Evolutionary conservation across 2,113 vertebrate species (phyloP).

Genomic region (Nannobrachium achirus): DNA sequence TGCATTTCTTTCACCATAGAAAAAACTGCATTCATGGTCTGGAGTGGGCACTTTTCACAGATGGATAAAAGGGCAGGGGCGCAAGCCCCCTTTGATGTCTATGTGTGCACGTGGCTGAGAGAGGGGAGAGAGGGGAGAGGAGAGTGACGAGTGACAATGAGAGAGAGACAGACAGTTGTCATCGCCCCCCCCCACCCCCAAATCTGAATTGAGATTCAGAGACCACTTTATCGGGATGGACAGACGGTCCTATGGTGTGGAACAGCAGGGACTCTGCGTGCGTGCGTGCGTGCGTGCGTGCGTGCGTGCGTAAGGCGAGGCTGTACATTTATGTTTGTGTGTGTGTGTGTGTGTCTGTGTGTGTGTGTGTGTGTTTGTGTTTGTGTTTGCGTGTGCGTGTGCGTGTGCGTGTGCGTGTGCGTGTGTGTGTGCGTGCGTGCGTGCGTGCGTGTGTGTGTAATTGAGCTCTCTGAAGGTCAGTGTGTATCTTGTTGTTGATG

Average conservation of each 20-base stretch:
- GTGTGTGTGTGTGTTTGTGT: slow-evolving; percentile 20
- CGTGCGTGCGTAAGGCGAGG: slow-evolving; percentile 23
- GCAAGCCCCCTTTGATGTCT: too few species aligned
- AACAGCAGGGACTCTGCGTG: slow-evolving; percentile 51
- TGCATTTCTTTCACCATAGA: too few species aligned
- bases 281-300: slow-evolving; percentile 19
- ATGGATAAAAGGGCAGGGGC: too few species aligned
- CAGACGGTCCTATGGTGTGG: slow-evolving; percentile 58
- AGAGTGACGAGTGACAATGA: slow-evolving; percentile 23
- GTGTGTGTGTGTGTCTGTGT: slow-evolving; percentile 15
- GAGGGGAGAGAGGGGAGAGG: slow-evolving; percentile 29
- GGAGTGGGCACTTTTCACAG: too few species aligned
- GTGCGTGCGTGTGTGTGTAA: slow-evolving; percentile 8
- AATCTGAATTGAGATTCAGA: slow-evolving; percentile 70
- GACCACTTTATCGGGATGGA: slow-evolving; percentile 71
- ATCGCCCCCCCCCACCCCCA: slow-evolving; percentile 59
- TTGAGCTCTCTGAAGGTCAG: slow-evolving; percentile 66
- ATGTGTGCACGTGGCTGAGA: too few species aligned
- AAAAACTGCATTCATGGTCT: too few species aligned
- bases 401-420: neutral
- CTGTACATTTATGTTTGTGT: too few species aligned
- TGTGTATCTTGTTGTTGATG: slow-evolving; percentile 53
- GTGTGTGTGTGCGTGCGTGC: neutral
- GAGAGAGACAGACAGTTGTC: slow-evolving; percentile 40
- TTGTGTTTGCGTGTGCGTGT: slow-evolving; percentile 13